Base-by-base conservation (phyloP, 2,888 invertebrate genomes). In the Coelopa pilipes region DNA sequence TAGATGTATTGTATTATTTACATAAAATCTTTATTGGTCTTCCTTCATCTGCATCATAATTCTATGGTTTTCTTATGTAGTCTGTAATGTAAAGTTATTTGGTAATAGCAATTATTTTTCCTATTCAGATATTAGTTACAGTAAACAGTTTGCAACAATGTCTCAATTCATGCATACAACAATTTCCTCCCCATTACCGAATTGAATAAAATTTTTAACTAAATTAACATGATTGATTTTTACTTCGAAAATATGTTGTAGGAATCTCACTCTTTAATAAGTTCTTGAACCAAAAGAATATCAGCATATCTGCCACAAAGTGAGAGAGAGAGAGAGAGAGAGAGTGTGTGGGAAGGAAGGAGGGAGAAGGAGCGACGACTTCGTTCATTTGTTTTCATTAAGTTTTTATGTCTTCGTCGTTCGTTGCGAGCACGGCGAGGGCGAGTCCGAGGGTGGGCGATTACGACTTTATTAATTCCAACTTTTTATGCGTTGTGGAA, bases 151-250 rank as follows among this genome's bases (percentile, higher is more conserved):
- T 62, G n/a, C 15, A 34, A n/a, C 24, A 60, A 68, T 24, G 70
- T 53, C 55, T 66, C 62, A 67, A 60, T 67, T 59, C 49, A 63
- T 21, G 67, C 68, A 60, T 24, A 53, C 63, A 67, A 53, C 63
- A 67, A 13, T 63, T 66, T 66, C 15, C 34, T 34, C 34, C 34
- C 21, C 46, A 68, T 60, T 70, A 73, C 67, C 60, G 50, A 70
- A 75, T 67, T 75, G 60, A 75, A 70, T 75, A 73, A 60, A 67
- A 70, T 62, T 73, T 73, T 62, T 68, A 73, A 60, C 21, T 63
- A 50, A 60, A 46, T 24, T 60, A 11, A 45, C 47, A 24, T 19
- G 68, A 3, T 53, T 53, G 53, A 13, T 53, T 53, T 53, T 53
- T 53, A 53, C 53, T 53, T 53, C 4, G n/a, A 53, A 53, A 53